A percentile compares a stretch with the other conserved stretches of the same genome.
Evolutionary conservation across 2,888 invertebrate species (phyloP).

Genomic region (Oligia strigilis): DNA sequence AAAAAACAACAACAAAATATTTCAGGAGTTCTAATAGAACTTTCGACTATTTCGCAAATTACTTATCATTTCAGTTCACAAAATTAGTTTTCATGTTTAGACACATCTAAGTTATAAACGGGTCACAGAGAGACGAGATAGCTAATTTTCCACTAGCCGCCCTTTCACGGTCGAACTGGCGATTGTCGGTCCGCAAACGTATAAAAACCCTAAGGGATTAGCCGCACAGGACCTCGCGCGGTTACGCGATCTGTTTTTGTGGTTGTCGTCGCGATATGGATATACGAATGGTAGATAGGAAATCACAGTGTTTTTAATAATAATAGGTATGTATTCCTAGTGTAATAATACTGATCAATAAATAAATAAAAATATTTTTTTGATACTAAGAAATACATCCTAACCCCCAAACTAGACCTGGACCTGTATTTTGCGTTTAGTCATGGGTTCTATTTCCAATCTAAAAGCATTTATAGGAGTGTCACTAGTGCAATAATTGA

Average conservation of each 20-base stretch:
- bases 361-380: no score
- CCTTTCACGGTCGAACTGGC: slow-evolving; percentile 9
- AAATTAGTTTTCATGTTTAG: neutral
- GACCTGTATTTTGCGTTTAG: no score
- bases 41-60: neutral
- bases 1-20: neutral
- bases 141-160: slow-evolving; percentile 59
- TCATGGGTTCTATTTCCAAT: no score
- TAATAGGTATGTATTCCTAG: neutral
- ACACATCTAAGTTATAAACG: slow-evolving; percentile 12
- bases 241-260: neutral
- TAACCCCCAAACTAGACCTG: no score
- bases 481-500: no score
- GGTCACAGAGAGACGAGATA: slow-evolving; percentile 13
- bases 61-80: neutral
- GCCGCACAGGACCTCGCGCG: neutral
- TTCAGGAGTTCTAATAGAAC: neutral
- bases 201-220: slow-evolving; percentile 25
- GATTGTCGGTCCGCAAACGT: neutral
- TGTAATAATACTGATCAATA: neutral
- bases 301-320: neutral
- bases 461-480: no score
- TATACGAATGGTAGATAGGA: neutral
- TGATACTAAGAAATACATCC: no score
- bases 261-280: neutral